Conservation (phyloP, 2,888 invertebrate species). For the Philereme transversata region DNA sequence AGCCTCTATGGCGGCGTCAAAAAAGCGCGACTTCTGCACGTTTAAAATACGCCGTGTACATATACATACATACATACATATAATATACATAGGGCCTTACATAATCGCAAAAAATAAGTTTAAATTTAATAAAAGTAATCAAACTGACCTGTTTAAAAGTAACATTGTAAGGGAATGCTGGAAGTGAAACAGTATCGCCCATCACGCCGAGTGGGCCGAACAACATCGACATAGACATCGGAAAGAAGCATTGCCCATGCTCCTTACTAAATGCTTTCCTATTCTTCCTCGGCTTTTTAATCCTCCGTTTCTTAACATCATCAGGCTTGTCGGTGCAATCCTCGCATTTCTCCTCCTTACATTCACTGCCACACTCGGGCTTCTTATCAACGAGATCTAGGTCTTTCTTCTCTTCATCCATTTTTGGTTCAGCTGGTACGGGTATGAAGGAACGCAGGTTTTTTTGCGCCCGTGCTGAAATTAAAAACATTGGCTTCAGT, state of each 20-base stretch:
- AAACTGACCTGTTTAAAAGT: constrained; percentile 91
- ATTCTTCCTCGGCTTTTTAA: constrained; percentile 69
- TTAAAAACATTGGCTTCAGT: background rate
- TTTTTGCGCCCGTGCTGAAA: constrained; percentile 74
- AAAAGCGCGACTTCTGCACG: too few relatives aligned
- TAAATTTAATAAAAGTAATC: background rate
- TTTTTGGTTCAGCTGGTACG: constrained; percentile 65
- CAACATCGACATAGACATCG: constrained; percentile 93
- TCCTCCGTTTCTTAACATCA: constrained; percentile 65
- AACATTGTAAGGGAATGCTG: constrained; percentile 94
- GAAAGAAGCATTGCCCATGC: constrained; percentile 86
- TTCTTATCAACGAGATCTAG: constrained; percentile 62
- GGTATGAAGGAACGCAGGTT: constrained; percentile 75
- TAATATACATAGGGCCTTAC: too few relatives aligned
- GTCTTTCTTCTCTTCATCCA: constrained; percentile 66
- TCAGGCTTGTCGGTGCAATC: constrained; percentile 60
- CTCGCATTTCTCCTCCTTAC: constrained; percentile 65
- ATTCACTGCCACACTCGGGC: constrained; percentile 58
- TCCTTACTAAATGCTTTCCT: constrained; percentile 70
- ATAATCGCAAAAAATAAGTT: too few relatives aligned
- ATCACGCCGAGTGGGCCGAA: constrained; percentile 91
- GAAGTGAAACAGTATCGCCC: constrained; percentile 65
- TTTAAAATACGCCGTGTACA: too few relatives aligned
- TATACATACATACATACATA: too few relatives aligned
- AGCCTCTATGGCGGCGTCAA: too few relatives aligned